A percentile compares a stretch with the other conserved stretches of the same genome.
These are phyloP conservation scores for Chrysotoxum bicinctum DNA, from an alignment of 2,888 invertebrate genomes.

Conservation along the genomic window DNA sequence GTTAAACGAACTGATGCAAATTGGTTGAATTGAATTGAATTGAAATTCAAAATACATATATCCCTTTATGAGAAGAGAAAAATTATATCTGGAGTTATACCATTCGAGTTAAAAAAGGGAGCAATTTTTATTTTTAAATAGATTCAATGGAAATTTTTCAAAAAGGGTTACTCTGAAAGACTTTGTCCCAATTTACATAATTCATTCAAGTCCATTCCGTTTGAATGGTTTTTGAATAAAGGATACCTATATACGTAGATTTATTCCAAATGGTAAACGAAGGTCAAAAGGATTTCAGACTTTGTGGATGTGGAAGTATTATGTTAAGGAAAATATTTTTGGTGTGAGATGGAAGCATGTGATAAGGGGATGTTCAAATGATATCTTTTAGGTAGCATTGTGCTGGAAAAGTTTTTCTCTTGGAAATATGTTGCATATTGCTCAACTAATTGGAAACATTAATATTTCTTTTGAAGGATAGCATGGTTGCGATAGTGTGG, in stretches of 20 bases:
- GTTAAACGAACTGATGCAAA: constrained; percentile 22
- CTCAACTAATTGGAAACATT: constrained; percentile 20
- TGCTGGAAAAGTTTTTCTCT: constrained; percentile 5
- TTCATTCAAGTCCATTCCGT: constrained; percentile 21
- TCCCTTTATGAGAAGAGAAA: constrained; percentile 2
- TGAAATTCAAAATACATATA: constrained; percentile 10
- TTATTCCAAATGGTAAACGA: constrained; percentile 6
- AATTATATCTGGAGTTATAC: neutral
- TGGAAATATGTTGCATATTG: neutral
- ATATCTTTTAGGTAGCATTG: neutral
- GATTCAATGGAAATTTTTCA: constrained; percentile 18
- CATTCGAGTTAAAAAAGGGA: neutral
- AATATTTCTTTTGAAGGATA: neutral
- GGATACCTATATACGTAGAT: neutral
- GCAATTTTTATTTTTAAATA: neutral
- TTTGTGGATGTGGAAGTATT: neutral
- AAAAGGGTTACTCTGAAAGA: constrained; percentile 3
- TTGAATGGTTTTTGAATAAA: constrained; percentile 35
- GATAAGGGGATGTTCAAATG: neutral
- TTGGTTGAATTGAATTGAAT: constrained; percentile 29
- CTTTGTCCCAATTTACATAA: constrained; percentile 26
- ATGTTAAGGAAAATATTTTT: neutral
- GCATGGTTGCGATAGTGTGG: no score
- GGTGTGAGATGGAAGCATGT: neutral
- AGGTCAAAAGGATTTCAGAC: constrained; percentile 13